phyloP scores from a whole-genome alignment of 1,140 invertebrate genomes.

The Metaphire vulgaris region DNA sequence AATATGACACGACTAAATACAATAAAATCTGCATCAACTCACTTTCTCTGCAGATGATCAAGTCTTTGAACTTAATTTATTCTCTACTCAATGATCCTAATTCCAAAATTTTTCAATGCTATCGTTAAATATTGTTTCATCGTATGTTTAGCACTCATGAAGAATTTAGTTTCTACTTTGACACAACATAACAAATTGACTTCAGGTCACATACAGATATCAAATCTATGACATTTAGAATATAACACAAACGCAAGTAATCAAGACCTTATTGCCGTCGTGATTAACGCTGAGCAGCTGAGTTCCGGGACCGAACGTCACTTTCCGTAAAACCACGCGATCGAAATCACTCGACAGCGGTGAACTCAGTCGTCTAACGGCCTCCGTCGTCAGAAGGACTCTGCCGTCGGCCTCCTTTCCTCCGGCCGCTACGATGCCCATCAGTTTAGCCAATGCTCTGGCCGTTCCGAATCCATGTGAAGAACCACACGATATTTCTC shows the following conservation, averaged over 20 bases:
- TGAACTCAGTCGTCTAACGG: not conserved
- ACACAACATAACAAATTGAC: too few species aligned
- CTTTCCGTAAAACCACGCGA: not conserved
- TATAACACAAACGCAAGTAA: too few species aligned
- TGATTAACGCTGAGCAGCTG: not conserved
- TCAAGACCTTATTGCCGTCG: not conserved
- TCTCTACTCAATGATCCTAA: too few species aligned
- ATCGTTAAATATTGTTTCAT: too few species aligned
- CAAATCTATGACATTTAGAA: too few species aligned
- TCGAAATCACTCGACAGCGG: slow-evolving; percentile 17
- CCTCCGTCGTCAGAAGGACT: not conserved
- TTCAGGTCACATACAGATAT: too few species aligned
- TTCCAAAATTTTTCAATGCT: too few species aligned
- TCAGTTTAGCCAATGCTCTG: slow-evolving; percentile 41
- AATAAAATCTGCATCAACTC: too few species aligned
- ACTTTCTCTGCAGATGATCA: too few species aligned
- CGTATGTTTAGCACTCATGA: too few species aligned
- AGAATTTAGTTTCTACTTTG: too few species aligned
- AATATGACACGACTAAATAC: not conserved
- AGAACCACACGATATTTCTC: slow-evolving; percentile 26
- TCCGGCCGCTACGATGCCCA: slow-evolving; percentile 34
- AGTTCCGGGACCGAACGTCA: slow-evolving; percentile 13
- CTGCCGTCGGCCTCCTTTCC: slow-evolving; percentile 23
- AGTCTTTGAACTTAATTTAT: too few species aligned
- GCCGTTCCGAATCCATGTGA: slow-evolving; percentile 43